phyloP scores from a whole-genome alignment of 2,888 invertebrate species.

The Cephonodes hylas region DNA sequence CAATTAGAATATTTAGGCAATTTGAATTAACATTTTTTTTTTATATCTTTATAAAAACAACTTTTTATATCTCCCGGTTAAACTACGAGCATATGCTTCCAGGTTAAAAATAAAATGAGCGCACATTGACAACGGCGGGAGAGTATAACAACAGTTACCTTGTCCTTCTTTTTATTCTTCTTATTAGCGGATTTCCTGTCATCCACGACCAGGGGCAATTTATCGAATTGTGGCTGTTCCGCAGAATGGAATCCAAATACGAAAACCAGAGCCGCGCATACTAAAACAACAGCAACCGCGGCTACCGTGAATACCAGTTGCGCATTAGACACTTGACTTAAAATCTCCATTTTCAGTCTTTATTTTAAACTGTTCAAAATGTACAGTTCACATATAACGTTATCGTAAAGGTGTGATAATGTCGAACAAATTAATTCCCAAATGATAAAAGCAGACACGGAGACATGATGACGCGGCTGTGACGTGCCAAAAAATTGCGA shows the following conservation, averaged over 20 bases:
- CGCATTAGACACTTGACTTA: slow-evolving; percentile 80
- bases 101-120: slow-evolving; percentile 79
- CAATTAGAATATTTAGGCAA: background rate
- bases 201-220: slow-evolving; percentile 82
- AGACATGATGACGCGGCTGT: slow-evolving; percentile 86
- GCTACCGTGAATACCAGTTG: slow-evolving; percentile 80
- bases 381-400: slow-evolving; percentile 71
- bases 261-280: slow-evolving; percentile 88
- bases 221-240: slow-evolving; percentile 90
- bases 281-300: slow-evolving; percentile 83
- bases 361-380: slow-evolving; percentile 53
- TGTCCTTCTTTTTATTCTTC: slow-evolving; percentile 86
- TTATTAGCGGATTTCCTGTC: slow-evolving; percentile 85
- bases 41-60: slow-evolving; percentile 1
- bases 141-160: slow-evolving; percentile 72
- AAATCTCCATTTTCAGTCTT: slow-evolving; percentile 79
- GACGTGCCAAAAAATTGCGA: slow-evolving; percentile 82
- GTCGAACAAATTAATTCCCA: slow-evolving; percentile 75
- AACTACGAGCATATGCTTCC: slow-evolving; percentile 60
- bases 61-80: slow-evolving; percentile 37
- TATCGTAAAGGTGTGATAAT: slow-evolving; percentile 73
- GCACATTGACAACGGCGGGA: slow-evolving; percentile 49
- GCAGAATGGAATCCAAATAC: slow-evolving; percentile 90
- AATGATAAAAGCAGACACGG: slow-evolving; percentile 80
- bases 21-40: no score